Conservation (phyloP, 2,888 invertebrate genomes). For the Philopedon plagiatum region DNA sequence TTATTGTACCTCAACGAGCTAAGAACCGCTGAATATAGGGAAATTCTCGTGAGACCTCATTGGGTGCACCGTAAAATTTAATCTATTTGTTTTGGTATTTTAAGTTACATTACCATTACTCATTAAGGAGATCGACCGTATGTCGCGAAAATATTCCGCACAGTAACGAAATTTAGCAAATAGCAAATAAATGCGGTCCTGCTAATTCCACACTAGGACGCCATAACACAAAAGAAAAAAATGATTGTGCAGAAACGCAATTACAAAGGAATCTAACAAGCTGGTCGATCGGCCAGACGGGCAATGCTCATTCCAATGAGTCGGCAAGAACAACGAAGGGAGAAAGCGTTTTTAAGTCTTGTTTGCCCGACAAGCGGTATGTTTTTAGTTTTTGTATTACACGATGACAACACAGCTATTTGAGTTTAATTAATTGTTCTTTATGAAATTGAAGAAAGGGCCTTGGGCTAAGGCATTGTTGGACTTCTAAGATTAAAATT, state of each 20-base stretch:
- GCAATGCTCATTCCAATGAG: constrained; percentile 28
- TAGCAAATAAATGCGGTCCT: constrained; percentile 27
- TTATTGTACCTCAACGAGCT: no score
- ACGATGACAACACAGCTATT: constrained; percentile 36
- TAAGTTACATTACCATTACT: no score
- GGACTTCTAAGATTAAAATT: constrained; percentile 6
- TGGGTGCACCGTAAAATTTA: no score
- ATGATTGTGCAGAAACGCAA: constrained; percentile 49
- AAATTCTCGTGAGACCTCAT: no score
- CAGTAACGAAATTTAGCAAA: no score
- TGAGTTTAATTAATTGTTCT: constrained; percentile 40
- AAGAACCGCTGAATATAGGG: no score
- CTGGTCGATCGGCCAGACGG: constrained; percentile 20
- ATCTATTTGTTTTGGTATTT: no score
- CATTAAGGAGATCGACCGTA: no score
- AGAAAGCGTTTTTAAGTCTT: constrained; percentile 24
- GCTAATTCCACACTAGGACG: constrained; percentile 25
- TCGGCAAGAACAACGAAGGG: constrained; percentile 32
- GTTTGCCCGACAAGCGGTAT: constrained; percentile 23
- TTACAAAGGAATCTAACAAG: constrained; percentile 51
- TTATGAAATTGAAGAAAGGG: constrained; percentile 17
- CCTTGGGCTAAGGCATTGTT: constrained; percentile 7
- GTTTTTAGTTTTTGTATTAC: constrained; percentile 35
- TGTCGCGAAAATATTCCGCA: no score
- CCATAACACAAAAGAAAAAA: constrained; percentile 36